Percentiles rank a stretch among this genome's conserved stretches.
phyloP scores from a whole-genome alignment of 2,113 vertebrate genomes.

The Deroptyus accipitrinus region DNA sequence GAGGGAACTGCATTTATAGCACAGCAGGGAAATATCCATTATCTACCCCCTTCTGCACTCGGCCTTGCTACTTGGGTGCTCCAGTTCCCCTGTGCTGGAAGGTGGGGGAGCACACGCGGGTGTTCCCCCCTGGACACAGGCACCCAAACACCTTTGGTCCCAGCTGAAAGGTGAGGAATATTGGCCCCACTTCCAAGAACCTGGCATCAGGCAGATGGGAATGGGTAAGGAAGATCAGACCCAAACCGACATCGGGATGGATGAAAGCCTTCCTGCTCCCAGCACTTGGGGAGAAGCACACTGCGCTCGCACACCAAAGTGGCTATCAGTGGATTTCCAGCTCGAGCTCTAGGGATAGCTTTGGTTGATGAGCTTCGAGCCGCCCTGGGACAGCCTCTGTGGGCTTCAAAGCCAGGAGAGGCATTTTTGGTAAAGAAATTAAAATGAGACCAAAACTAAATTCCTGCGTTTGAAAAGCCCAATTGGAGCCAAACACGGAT shows the following conservation, averaged over 20 bases:
- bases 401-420: background rate
- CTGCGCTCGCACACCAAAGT: background rate
- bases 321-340: background rate
- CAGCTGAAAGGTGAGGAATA: background rate
- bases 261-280: background rate
- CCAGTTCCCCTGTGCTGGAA: fast-evolving
- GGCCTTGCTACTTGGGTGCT: background rate
- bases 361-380: background rate
- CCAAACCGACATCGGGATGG: background rate
- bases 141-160: background rate
- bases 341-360: background rate
- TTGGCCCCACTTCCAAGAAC: background rate
- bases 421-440: background rate
- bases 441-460: background rate
- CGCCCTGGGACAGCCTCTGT: background rate
- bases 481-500: background rate
- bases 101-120: background rate
- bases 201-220: background rate
- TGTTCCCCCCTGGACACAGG: background rate
- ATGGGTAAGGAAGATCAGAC: background rate
- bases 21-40: background rate
- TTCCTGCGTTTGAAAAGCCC: fast-evolving
- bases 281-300: background rate
- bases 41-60: background rate
- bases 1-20: conserved; percentile 43